Conservation (phyloP, 2,888 invertebrate species). For the Oligia latruncula region DNA sequence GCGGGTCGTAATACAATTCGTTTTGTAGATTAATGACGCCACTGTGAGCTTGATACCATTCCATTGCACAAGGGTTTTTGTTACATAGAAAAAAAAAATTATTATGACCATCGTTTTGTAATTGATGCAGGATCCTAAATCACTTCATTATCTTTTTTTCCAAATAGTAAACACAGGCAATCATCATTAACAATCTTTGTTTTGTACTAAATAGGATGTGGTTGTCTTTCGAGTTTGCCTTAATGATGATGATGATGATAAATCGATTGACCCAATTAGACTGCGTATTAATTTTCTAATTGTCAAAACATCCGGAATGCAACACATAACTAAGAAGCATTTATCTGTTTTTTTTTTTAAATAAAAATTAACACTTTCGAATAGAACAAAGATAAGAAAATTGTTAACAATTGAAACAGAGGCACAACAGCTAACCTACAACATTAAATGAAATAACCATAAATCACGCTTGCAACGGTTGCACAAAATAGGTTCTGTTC, state of each 20-base stretch:
- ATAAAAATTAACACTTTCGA: background rate
- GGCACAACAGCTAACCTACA: background rate
- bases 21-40: background rate
- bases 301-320: conserved; percentile 30
- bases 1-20: background rate
- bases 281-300: conserved; percentile 27
- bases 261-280: conserved; percentile 24
- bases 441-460: background rate
- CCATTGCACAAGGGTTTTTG: background rate
- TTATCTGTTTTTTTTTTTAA: too few relatives aligned
- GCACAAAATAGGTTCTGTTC: background rate
- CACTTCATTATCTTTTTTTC: background rate
- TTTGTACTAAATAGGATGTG: conserved; percentile 18
- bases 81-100: background rate
- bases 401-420: background rate
- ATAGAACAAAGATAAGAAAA: background rate
- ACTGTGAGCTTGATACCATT: background rate
- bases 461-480: background rate
- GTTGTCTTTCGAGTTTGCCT: background rate
- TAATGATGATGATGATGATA: conserved; percentile 33
- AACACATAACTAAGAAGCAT: background rate
- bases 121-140: background rate
- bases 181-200: conserved; percentile 30
- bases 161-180: conserved; percentile 8
- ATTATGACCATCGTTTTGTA: background rate